phyloP scores from a whole-genome alignment of 2,888 invertebrate species.

The Mesopsocus fuscifrons region DNA sequence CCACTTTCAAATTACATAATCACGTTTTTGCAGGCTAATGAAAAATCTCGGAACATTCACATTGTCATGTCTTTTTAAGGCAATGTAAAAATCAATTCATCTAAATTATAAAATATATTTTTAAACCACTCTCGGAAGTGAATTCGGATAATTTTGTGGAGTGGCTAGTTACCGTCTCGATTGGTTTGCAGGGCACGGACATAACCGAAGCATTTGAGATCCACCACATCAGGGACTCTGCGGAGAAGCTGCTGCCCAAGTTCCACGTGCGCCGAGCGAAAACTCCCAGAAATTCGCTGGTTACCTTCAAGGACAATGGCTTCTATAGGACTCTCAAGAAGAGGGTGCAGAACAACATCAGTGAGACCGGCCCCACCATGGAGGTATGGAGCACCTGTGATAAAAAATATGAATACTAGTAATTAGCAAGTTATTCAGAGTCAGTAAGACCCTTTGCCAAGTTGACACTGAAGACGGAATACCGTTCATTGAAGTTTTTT shows the following conservation, averaged over 20 bases:
- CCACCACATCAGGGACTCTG: constrained; percentile 41
- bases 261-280: constrained; percentile 44
- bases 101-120: no score
- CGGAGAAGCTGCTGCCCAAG: constrained; percentile 38
- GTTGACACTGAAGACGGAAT: no score
- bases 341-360: constrained; percentile 1
- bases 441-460: no score
- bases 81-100: no score
- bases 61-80: no score
- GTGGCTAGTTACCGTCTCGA: no score
- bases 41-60: no score
- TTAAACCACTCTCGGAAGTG: no score
- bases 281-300: constrained; percentile 44
- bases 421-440: constrained; percentile 4
- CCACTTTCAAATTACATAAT: no score
- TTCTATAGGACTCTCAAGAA: constrained; percentile 52
- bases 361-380: not conserved
- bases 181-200: constrained; percentile 56
- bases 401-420: constrained; percentile 14
- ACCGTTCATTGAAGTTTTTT: no score
- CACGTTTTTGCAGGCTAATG: no score
- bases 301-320: constrained; percentile 51
- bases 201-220: constrained; percentile 63
- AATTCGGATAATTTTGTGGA: no score
- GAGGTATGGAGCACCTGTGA: not conserved